phyloP scores from a whole-genome alignment of 2,888 invertebrate species.

The Sturmia bella region DNA sequence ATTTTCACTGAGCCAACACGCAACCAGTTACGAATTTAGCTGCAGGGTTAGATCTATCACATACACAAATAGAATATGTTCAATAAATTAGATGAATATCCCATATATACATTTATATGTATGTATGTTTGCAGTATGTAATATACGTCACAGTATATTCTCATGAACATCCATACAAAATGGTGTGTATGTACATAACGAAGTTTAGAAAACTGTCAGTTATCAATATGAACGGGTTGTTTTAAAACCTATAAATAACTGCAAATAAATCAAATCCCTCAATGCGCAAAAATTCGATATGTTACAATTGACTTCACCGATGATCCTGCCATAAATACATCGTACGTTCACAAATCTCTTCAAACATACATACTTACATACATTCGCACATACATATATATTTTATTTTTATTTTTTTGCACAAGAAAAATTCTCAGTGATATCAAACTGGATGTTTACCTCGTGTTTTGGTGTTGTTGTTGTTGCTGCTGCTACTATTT shows the following conservation, averaged over 20 bases:
- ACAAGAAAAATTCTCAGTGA: not conserved
- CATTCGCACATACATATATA: conserved; percentile 14
- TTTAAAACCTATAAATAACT: conserved; percentile 80
- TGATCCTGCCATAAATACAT: conserved; percentile 71
- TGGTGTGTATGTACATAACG: too few relatives aligned
- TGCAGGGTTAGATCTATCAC: too few relatives aligned
- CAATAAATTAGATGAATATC: conserved; percentile 43
- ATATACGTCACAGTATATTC: not conserved
- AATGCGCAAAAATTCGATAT: conserved; percentile 81
- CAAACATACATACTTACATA: not conserved
- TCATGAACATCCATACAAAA: not conserved
- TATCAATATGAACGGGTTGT: conserved; percentile 63
- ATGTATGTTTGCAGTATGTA: not conserved
- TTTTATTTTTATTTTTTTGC: not conserved
- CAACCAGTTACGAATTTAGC: too few relatives aligned
- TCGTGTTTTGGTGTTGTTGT: conserved; percentile 37
- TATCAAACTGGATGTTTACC: conserved; percentile 37
- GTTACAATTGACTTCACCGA: conserved; percentile 82
- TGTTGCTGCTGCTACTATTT: conserved; percentile 51
- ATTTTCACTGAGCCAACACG: too few relatives aligned
- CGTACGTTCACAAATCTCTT: conserved; percentile 40
- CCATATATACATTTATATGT: not conserved
- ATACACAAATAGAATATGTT: conserved; percentile 15
- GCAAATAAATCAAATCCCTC: conserved; percentile 82
- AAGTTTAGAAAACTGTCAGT: conserved; percentile 32